Evolutionary conservation across 35 echinoderm and acorn worm genomes (phyloP), one percentile per base, ranked within the genome.

Genomic region (Heliocidaris tuberculata): DNA sequence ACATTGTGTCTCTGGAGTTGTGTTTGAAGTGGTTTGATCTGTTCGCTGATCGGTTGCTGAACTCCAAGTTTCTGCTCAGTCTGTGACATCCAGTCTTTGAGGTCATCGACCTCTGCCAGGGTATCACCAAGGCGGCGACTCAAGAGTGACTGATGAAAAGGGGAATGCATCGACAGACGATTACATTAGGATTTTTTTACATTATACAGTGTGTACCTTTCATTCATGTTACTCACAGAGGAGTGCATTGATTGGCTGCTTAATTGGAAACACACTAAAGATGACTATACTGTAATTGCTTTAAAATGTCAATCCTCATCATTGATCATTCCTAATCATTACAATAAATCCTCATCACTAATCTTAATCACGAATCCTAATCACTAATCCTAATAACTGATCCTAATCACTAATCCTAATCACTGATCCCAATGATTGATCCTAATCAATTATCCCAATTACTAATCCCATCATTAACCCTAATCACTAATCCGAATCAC

Each of bases 51-150:
- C 61, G 98, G 98, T 92, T 99, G 98, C 35, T 96, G 95, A 31
- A 96, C 95, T 32, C 96, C 98, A 35, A 99, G 96, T 54, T 97
- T 99, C 96, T 97, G 95, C 93, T 99, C 98, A 49, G 98, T 97
- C 92, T 97, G 85, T 2, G 86, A 48, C 95, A 99, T 70, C 98
- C 98, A 99, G 88, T 96, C 97, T 15, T 94, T 50, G 30, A 97
- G 95, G 9, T 97, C 95, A 31, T 93, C 86, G 5, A 99, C 93
- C 49, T 70, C 61, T 9, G 85, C 95, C 35, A 49, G 90, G 31
- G 95, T 94, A 13, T 99, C 98, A 48, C 60, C 42, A 47, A 96
- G 90, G 29, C 97, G 96, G 29, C 96, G 90, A 89, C 96, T 94
- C 86, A 99, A 54, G 27, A 50, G 86, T 42, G 96, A 93, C 98